Conservation (phyloP, 2,113 vertebrate species). For the Zonotrichia leucophrys region DNA sequence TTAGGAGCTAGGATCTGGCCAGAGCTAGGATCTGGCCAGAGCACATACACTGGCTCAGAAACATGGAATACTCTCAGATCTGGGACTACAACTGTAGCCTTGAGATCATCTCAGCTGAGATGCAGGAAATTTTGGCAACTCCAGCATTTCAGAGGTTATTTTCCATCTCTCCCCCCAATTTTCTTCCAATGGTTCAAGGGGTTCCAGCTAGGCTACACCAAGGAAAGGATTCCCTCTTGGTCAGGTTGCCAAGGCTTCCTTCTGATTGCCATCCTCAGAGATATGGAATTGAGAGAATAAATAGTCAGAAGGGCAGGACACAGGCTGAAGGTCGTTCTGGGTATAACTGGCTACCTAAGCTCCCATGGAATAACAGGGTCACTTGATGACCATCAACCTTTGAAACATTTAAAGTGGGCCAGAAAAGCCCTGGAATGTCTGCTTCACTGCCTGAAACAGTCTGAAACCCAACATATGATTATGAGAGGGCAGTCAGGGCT, state of each 20-base stretch:
- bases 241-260: neutral
- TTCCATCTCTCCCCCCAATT: neutral
- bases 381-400: neutral
- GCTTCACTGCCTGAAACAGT: neutral
- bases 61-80: neutral
- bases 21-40: neutral
- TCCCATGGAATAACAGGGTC: neutral
- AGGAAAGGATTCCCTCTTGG: neutral
- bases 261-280: neutral
- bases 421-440: neutral
- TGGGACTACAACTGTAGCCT: neutral
- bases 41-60: rapidly evolving
- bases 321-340: neutral
- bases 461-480: neutral
- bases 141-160: neutral
- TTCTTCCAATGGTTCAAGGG: neutral
- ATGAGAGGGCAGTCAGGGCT: neutral
- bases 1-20: neutral
- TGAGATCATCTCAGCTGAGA: neutral
- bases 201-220: neutral
- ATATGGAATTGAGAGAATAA: neutral
- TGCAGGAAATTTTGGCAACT: neutral
- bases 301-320: neutral
- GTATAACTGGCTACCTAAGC: neutral
- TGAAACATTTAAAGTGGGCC: neutral